phyloP scores from a whole-genome alignment of 2,888 invertebrate species.

The Agelastica alni region DNA sequence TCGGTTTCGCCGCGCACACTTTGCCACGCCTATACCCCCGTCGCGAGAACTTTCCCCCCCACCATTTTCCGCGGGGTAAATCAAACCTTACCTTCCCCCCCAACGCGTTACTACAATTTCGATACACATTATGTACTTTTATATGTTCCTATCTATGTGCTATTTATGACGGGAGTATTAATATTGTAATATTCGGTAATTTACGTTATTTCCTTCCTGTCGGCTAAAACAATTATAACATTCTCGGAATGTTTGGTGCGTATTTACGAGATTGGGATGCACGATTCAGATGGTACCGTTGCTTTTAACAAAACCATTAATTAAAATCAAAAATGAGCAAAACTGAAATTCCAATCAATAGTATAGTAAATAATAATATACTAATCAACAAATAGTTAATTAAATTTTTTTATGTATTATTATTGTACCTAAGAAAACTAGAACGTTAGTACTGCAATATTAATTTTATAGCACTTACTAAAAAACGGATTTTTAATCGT shows the following conservation, averaged over 20 bases:
- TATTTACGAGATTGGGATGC: not conserved
- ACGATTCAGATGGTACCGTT: not conserved
- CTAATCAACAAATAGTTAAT: too few species aligned
- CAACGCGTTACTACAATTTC: slow-evolving; percentile 1
- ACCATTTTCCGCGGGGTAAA: slow-evolving; percentile 8
- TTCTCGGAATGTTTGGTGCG: not conserved
- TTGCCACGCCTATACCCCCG: slow-evolving; percentile 56
- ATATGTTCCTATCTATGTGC: slow-evolving; percentile 7
- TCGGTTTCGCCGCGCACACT: slow-evolving; percentile 55
- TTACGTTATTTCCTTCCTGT: slow-evolving; percentile 4
- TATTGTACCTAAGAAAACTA: too few species aligned
- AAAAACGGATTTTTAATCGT: too few species aligned
- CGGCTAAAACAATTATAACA: not conserved
- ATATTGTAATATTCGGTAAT: slow-evolving; percentile 1
- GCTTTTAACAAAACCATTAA: too few species aligned
- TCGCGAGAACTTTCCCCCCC: slow-evolving; percentile 26
- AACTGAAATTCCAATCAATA: too few species aligned
- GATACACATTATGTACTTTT: slow-evolving; percentile 16
- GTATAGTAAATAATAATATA: too few species aligned
- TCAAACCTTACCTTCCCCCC: slow-evolving; percentile 11
- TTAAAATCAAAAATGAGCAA: too few species aligned
- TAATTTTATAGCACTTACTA: too few species aligned
- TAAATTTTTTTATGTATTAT: too few species aligned
- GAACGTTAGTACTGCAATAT: too few species aligned
- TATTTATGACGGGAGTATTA: slow-evolving; percentile 12